phyloP scores from a whole-genome alignment of 2,113 vertebrate genomes.

The Rhodinocichla rosea region DNA sequence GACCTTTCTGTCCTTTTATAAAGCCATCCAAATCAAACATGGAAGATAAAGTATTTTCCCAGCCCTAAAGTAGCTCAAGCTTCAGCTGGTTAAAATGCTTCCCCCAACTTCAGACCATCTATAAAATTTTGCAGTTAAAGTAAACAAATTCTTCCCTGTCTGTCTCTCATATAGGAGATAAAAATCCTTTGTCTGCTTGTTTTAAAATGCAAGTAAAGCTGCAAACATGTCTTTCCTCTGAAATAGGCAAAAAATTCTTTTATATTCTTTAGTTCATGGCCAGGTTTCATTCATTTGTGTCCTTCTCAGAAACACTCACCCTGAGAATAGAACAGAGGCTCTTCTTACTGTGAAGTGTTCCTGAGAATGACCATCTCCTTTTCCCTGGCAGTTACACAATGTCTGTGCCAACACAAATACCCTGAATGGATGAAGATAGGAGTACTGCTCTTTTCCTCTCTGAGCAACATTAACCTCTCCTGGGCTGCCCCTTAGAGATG shows the following conservation, averaged over 20 bases:
- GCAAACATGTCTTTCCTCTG: not conserved
- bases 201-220: not conserved
- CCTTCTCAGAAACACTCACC: not conserved
- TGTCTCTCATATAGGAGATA: not conserved
- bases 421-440: not conserved
- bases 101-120: not conserved
- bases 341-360: not conserved
- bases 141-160: constrained; percentile 33
- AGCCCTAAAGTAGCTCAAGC: not conserved
- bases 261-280: not conserved
- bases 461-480: not conserved
- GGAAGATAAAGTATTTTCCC: constrained; percentile 9
- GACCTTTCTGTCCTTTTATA: not conserved
- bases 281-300: not conserved
- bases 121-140: constrained; percentile 7
- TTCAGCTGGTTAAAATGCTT: constrained; percentile 24
- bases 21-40: not conserved
- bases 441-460: not conserved
- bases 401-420: not conserved
- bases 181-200: not conserved
- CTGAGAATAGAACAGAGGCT: not conserved
- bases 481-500: not conserved
- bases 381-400: not conserved
- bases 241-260: not conserved
- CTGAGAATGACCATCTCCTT: not conserved